Evolutionary conservation across 2,797 vertebrate genomes (phyloP), one percentile per base, ranked within the genome.

Genomic region (Enteromius argenteus): DNA sequence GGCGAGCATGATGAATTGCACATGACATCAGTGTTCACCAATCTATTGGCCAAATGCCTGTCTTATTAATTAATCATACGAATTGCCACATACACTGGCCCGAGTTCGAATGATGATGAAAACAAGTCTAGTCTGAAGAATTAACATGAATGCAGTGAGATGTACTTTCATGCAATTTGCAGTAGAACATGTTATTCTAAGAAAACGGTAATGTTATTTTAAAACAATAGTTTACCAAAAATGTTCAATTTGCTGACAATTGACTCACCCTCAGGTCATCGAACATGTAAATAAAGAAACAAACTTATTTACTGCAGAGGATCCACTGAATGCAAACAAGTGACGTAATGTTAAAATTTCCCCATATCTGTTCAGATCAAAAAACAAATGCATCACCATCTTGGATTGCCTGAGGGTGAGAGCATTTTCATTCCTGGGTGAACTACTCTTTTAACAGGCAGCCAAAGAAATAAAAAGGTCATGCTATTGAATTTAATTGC

Each of bases 21-120:
- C 44, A 56, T 76, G 74, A 68, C 58, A 74, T 82, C 80, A 74
- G 42, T 64, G 56, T 74, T 64, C 56, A 39, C 32, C 21, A 64
- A 74, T 64, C 53, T 73, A 62, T 8, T 73, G 51, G 51, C 39
- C n/a, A 14, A 7, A 66, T 42, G 44, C 39, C 68, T 23, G 37
- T 60, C 79, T 56, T 19, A 4, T n/a, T 71, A 23, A 80, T 71
- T 32, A 71, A 71, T 80, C 66, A 80, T n/a, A 32, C 2, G 6
- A 72, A 72, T 44, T 42, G 23, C 51, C 37, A 56, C 35, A 58
- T 44, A 27, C 9, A 42, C 2, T 7, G 4, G 32, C 35, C 32
- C 39, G 10, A 5, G 30, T 53, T 1, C 8, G n/a, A 78, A 46
- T 8, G 21, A 69, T 67, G 46, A 6, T 39, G 66, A 69, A 80